A percentile compares a stretch with the other conserved stretches of the same genome.
phyloP scores from a whole-genome alignment of 2,888 invertebrate genomes.

The Odontocolon sp. region DNA sequence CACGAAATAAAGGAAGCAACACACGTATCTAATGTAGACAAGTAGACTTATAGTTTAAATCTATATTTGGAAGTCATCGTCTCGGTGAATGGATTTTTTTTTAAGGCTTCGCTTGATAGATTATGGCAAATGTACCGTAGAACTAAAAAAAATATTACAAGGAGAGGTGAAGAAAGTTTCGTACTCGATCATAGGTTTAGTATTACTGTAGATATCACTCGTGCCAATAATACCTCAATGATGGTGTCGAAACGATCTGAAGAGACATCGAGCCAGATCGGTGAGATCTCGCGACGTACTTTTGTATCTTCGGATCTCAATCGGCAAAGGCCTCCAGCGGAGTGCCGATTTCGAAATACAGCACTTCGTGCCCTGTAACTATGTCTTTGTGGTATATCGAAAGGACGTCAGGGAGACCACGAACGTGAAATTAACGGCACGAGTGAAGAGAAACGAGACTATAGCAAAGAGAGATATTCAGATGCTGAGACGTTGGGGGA shows the following conservation, averaged over 20 bases:
- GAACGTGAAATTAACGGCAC: slow-evolving; percentile 59
- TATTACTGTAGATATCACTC: slow-evolving; percentile 14
- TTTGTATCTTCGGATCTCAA: slow-evolving; percentile 8
- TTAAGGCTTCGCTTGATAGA: too few relatives aligned
- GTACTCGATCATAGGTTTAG: slow-evolving; percentile 20
- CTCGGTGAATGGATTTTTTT: too few relatives aligned
- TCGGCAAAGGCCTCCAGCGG: slow-evolving; percentile 12
- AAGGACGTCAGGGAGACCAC: slow-evolving; percentile 34
- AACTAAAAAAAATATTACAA: too few relatives aligned
- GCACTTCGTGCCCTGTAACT: slow-evolving; percentile 39
- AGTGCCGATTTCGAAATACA: slow-evolving; percentile 55
- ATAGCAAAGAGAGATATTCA: slow-evolving; percentile 39
- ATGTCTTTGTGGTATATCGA: slow-evolving; percentile 43
- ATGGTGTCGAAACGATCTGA: slow-evolving; percentile 58
- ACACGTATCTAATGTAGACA: too few relatives aligned
- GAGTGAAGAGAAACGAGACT: too few relatives aligned
- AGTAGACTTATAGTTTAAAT: too few relatives aligned
- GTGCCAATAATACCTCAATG: slow-evolving; percentile 54
- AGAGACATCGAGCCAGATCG: slow-evolving; percentile 42
- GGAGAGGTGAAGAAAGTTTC: slow-evolving; percentile 31
- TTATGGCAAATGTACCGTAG: too few relatives aligned
- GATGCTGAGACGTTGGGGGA: neutral
- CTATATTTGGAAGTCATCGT: too few relatives aligned
- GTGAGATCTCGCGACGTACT: slow-evolving; percentile 42
- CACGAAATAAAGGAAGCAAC: too few relatives aligned